Conservation (phyloP, 2,113 vertebrate genomes). For the Chelonoidis abingdonii region DNA sequence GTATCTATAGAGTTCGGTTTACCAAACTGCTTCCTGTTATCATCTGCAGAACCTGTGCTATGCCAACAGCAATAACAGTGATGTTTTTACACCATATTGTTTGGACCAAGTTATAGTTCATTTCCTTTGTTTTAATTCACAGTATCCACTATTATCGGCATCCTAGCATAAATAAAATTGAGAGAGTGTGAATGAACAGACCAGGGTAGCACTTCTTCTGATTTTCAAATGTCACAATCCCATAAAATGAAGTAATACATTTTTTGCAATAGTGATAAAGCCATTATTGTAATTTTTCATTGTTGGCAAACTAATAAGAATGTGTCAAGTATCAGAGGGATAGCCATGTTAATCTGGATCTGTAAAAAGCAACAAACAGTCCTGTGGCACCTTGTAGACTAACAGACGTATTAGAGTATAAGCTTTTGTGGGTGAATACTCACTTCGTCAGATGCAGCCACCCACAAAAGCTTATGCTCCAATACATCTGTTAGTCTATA, state of each 20-base stretch:
- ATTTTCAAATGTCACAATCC: background rate
- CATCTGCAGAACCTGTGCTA: slow-evolving; percentile 42
- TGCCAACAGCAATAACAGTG: slow-evolving; percentile 49
- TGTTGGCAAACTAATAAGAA: slow-evolving; percentile 28
- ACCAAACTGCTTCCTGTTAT: slow-evolving; percentile 59
- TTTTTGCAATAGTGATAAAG: slow-evolving; percentile 22
- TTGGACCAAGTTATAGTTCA: slow-evolving; percentile 25
- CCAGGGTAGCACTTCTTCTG: background rate
- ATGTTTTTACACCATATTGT: slow-evolving; percentile 55
- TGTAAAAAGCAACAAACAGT: no score
- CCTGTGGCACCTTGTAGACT: no score
- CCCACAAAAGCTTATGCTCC: no score
- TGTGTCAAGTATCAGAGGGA: background rate
- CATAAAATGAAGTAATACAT: background rate
- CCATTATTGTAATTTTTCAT: slow-evolving; percentile 12
- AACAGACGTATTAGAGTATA: no score
- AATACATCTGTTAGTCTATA: no score
- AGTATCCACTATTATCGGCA: background rate
- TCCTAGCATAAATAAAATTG: background rate
- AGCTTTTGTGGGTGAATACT: no score
- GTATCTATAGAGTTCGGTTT: slow-evolving; percentile 4
- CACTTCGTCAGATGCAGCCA: no score
- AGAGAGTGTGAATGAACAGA: background rate
- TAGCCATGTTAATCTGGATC: no score
- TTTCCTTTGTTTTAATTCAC: slow-evolving; percentile 62